A percentile compares a stretch with the other conserved stretches of the same genome.
These are phyloP conservation scores for Pseudorhombus dupliciocellatus DNA, from an alignment of 2,113 vertebrate species.

Conservation along the genomic window DNA sequence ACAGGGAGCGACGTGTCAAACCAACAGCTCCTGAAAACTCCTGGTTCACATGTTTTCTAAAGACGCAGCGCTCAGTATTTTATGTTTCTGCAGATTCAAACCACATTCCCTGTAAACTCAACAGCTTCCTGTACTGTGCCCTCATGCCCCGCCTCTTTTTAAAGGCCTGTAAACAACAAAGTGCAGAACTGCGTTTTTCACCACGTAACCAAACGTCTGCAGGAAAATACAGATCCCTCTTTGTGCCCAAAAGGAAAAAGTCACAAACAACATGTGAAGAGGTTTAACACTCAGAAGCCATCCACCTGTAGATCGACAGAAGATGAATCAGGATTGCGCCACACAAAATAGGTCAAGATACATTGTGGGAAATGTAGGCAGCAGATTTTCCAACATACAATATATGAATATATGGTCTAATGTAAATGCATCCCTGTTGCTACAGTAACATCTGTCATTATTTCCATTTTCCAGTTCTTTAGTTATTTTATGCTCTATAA, in stretches of 20 bases:
- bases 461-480: too few relatives aligned
- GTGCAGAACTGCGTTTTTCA: background rate
- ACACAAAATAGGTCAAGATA: too few relatives aligned
- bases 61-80: background rate
- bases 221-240: background rate
- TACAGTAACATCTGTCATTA: background rate
- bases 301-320: too few relatives aligned
- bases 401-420: too few relatives aligned
- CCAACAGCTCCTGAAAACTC: background rate
- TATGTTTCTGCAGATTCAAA: background rate
- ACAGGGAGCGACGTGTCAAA: background rate
- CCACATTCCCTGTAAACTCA: conserved; percentile 32
- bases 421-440: background rate
- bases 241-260: background rate
- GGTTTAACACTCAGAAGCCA: too few relatives aligned
- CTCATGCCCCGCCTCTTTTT: conserved; percentile 1
- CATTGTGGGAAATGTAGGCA: too few relatives aligned
- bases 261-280: too few relatives aligned
- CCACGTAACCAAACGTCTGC: background rate
- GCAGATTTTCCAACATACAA: too few relatives aligned
- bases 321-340: too few relatives aligned
- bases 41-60: background rate
- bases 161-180: conserved; percentile 12
- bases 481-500: too few relatives aligned
- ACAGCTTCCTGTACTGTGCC: background rate